Conservation (phyloP, 2,797 vertebrate species). For the Agapornis canus region DNA sequence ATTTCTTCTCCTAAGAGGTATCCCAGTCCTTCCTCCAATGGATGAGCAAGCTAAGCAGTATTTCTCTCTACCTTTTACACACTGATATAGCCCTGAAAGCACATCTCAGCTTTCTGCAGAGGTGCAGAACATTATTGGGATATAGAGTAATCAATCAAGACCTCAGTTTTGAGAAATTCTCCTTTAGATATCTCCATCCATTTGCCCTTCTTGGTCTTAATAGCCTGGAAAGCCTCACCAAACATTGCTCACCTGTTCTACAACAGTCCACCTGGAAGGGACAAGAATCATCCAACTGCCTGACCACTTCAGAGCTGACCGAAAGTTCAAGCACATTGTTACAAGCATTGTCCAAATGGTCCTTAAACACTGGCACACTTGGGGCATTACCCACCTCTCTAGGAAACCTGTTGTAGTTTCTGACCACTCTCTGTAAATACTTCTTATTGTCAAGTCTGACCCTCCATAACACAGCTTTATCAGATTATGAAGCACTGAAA, state of each 20-base stretch:
- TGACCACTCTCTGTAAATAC: background rate
- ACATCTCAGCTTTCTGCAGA: background rate
- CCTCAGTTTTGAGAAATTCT: background rate
- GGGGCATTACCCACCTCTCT: background rate
- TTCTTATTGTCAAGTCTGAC: background rate
- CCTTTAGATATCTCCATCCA: background rate
- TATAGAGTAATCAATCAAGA: background rate
- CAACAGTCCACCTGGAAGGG: background rate
- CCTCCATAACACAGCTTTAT: background rate
- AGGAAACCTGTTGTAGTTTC: background rate
- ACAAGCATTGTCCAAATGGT: background rate
- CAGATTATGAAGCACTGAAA: background rate
- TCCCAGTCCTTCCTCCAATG: background rate
- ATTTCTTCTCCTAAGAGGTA: background rate
- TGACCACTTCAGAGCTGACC: background rate
- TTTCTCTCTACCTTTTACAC: background rate
- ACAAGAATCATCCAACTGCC: fast-evolving
- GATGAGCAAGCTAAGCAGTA: background rate
- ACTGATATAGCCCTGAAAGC: background rate
- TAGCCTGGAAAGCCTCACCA: background rate
- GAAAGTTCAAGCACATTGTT: background rate
- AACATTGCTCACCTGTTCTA: background rate
- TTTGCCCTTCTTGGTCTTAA: background rate
- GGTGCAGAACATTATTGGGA: background rate
- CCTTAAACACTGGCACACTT: background rate